Percentiles rank a stretch among this genome's conserved stretches.
phyloP scores from a whole-genome alignment of 2,888 invertebrate species.

The Melanophora roralis region DNA sequence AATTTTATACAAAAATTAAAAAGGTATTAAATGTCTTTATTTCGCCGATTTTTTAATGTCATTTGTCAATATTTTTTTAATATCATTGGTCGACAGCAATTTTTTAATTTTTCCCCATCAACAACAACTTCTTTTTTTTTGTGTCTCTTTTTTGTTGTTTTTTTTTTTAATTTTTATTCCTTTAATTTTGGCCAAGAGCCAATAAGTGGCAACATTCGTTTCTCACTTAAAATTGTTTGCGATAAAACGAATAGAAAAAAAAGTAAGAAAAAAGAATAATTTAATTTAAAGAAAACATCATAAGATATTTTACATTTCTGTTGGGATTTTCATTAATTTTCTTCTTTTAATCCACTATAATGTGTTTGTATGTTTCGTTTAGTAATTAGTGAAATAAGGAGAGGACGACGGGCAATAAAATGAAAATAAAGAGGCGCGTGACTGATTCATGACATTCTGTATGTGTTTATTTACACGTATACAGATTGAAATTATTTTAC shows the following conservation, averaged over 20 bases:
- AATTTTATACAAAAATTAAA: neutral
- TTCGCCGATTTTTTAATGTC: neutral
- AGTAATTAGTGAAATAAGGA: neutral
- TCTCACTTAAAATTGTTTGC: constrained; percentile 37
- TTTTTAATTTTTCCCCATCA: constrained; percentile 7
- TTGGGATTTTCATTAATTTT: neutral
- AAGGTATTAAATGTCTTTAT: neutral
- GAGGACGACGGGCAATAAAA: neutral
- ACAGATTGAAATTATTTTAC: too few species aligned
- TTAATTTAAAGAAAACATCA: constrained; percentile 24
- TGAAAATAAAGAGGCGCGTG: constrained; percentile 54
- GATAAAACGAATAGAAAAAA: neutral
- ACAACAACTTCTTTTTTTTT: constrained; percentile 19
- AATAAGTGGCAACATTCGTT: constrained; percentile 56
- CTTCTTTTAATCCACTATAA: neutral
- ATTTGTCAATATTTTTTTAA: neutral
- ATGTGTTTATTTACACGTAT: neutral
- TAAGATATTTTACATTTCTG: constrained; percentile 29
- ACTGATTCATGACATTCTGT: constrained; percentile 56
- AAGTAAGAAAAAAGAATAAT: neutral
- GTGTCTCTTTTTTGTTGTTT: constrained; percentile 9
- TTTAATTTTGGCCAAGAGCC: constrained; percentile 45
- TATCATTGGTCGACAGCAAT: constrained; percentile 28
- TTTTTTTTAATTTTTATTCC: constrained; percentile 3
- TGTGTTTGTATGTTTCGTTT: neutral